Percentiles rank a stretch among this genome's conserved stretches.
Evolutionary conservation across 2,888 invertebrate species (phyloP).

Genomic region (Physocephala rufipes): DNA sequence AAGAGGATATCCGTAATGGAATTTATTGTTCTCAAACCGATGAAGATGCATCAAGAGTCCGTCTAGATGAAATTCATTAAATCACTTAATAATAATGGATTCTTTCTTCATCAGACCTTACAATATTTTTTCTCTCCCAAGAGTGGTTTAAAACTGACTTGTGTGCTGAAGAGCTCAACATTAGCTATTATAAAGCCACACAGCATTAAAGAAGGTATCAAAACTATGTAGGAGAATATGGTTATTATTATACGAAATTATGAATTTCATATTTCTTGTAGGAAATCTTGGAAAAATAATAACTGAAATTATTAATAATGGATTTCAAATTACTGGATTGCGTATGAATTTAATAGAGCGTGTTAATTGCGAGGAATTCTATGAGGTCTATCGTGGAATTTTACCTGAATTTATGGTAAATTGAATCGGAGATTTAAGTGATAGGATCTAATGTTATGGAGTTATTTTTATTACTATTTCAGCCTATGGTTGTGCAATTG

Average conservation of each 20-base stretch:
- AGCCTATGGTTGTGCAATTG: conserved; percentile 86
- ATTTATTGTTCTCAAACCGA: conserved; percentile 73
- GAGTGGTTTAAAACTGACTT: conserved; percentile 67
- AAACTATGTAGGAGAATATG: background rate
- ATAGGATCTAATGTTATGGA: background rate
- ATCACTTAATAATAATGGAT: background rate
- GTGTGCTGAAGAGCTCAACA: conserved; percentile 74
- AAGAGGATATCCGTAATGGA: conserved; percentile 74
- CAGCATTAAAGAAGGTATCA: conserved; percentile 76
- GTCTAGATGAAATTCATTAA: background rate
- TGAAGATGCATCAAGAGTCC: conserved; percentile 59
- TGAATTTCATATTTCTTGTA: conserved; percentile 17
- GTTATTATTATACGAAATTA: background rate
- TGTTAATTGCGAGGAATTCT: conserved; percentile 88
- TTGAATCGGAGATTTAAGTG: conserved; percentile 20
- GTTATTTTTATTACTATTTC: conserved; percentile 18
- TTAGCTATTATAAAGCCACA: conserved; percentile 91
- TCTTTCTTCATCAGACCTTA: conserved; percentile 67
- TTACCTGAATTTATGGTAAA: conserved; percentile 78
- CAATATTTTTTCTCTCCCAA: conserved; percentile 72
- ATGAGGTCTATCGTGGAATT: conserved; percentile 92
- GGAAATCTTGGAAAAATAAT: conserved; percentile 75
- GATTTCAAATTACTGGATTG: conserved; percentile 81
- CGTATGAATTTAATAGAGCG: conserved; percentile 82
- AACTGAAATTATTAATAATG: conserved; percentile 76